Evolutionary conservation across 1,140 invertebrate genomes (phyloP), one percentile per base, ranked within the genome.

Genomic region (Oryzaephilus surinamensis): DNA sequence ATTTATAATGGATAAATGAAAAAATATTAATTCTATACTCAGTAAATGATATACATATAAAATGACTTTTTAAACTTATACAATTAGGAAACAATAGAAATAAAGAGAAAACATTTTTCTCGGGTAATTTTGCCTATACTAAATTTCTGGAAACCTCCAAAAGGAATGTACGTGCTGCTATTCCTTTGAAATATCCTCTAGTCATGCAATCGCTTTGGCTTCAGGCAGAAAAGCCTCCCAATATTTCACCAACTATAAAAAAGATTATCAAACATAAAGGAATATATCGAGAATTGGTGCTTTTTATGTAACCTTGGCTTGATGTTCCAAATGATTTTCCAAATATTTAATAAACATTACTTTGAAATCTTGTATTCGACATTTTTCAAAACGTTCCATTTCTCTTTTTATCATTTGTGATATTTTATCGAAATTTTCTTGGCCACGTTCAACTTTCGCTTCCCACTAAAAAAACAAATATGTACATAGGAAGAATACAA

Each of bases 371-470:
- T 79, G 73, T 8, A 95, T 79, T 52, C 94, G 74, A 31, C 81
- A 74, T 36, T 83, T 72, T 60, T 97, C 93, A 67, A 96, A 96
- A 17, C 85, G 72, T 49, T 94, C 88, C 61, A 98, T 76, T 66
- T 99, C 96, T 40, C 86, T 85, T 57, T 96, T 92, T 46, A 99
- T 98, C 65, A 90, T 90, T 48, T 82, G 79, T 1, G 93, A 97
- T 58, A 99, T 97, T 51, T 83, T 82, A 57, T 97, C 84, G 66
- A 99, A 99, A 55, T 97, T 92, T 57, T 96, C 88, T 60, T 97
- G 89, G 6, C 91, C 87, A 48, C 91, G 76, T 55, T 97, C 92
- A 6, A 97, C 92, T 66, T 97, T 97, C 1, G 84, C 72, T 60
- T 97, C 91, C 87, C 90, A 97, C 74, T 93, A 59, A 45, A 52